Base-by-base conservation (phyloP, 2,888 invertebrate species). In the Cheilosia impressa region DNA sequence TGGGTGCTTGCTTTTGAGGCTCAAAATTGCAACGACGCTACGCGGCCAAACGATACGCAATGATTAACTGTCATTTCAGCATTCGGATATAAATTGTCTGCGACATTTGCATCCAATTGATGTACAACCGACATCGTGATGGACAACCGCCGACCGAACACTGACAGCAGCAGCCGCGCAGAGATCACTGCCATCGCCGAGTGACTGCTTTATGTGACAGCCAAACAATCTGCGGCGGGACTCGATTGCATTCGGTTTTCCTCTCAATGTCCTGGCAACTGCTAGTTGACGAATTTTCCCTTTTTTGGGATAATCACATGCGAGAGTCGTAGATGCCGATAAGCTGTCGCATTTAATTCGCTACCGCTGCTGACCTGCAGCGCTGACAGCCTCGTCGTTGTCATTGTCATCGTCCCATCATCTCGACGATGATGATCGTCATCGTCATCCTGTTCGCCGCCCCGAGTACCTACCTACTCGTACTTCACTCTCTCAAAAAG, bases 51-150 rank as follows among this genome's bases (percentile, higher is more conserved):
- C 72, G 81, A 87, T 82, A 82, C 87, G 66, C 82, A 87, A 87
- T 87, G 87, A 87, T 87, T 87, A 87, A 87, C 77, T 82, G 82
- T 87, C 87, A 82, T 87, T 87, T 78, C 82, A 82, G 78, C 22
- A 80, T 87, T 85, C 85, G 87, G 80, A 83, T 87, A 87, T 87
- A 88, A 87, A 88, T 87, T 88, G 87, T 87, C 88, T 87, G 73
- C 87, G 84, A 87, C 84, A 88, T 88, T 88, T 88, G 88, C 88
- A 88, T 88, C 88, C 88, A 88, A 88, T 88, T 88, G 88, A 88
- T 88, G 87, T 87, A 87, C 87, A 87, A 87, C 88, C 87, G 87
- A 88, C 88, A 88, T 72, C 68, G 76, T 85, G 85, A 85, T 85
- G 81, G 81, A 85, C 72, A 85, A 77, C 72, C 85, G 53, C 79